Percentiles rank a stretch among this genome's conserved stretches.
These are phyloP conservation scores for Microcebus jonahi DNA, from an alignment of 2,113 vertebrate species.

Conservation along the genomic window DNA sequence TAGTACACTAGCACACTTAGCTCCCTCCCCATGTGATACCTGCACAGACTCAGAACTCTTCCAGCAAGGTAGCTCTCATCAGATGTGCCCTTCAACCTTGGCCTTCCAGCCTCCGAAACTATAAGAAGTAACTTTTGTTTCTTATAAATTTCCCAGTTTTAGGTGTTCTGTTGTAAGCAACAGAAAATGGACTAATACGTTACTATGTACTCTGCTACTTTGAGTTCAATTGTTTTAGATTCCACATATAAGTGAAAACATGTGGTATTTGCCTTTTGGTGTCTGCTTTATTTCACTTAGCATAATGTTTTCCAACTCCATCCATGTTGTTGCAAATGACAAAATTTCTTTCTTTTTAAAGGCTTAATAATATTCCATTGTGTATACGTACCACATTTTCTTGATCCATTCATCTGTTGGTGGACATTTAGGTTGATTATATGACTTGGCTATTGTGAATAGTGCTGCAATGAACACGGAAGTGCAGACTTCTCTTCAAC, in stretches of 20 bases:
- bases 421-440: not conserved
- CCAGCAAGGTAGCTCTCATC: not conserved
- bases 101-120: not conserved
- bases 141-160: not conserved
- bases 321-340: not conserved
- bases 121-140: not conserved
- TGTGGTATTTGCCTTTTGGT: not conserved
- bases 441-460: not conserved
- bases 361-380: not conserved
- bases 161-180: not conserved
- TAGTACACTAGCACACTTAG: not conserved
- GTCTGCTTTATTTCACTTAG: not conserved
- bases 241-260: not conserved
- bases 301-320: not conserved
- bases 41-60: not conserved
- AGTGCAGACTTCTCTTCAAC: not conserved
- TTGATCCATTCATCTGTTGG: not conserved
- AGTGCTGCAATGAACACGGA: not conserved
- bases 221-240: not conserved
- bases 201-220: not conserved
- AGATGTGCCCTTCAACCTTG: not conserved
- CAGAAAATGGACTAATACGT: not conserved
- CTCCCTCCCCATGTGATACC: not conserved
- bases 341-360: not conserved
- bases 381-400: not conserved